These are phyloP conservation scores for Elegia similella DNA, from an alignment of 2,888 invertebrate species.

Conservation along the genomic window DNA sequence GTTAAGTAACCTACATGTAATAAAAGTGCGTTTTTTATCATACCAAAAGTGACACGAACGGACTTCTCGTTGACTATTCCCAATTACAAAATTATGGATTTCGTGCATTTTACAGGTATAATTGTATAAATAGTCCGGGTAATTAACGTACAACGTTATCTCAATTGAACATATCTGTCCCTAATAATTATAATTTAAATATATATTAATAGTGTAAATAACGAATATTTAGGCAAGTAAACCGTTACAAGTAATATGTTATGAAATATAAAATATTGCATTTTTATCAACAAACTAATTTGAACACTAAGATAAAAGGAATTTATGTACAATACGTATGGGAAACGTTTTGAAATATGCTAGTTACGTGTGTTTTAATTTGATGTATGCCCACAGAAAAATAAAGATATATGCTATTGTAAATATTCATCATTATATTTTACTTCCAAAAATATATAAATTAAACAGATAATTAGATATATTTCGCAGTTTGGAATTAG, in stretches of 20 bases:
- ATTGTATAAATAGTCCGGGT: background rate
- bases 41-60: too few relatives aligned
- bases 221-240: constrained; percentile 46
- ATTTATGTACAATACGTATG: constrained; percentile 35
- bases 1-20: too few relatives aligned
- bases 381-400: constrained; percentile 38
- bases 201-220: constrained; percentile 43
- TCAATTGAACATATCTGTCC: constrained; percentile 2
- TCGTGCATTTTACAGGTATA: too few relatives aligned
- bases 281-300: constrained; percentile 39
- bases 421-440: constrained; percentile 39
- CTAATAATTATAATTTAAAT: constrained; percentile 26
- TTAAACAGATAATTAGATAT: constrained; percentile 26
- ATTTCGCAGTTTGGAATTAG: constrained; percentile 15
- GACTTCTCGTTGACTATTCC: too few relatives aligned
- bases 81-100: too few relatives aligned
- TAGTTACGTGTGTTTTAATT: constrained; percentile 21
- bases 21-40: too few relatives aligned
- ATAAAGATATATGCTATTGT: constrained; percentile 38
- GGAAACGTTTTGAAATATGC: constrained; percentile 35
- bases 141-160: background rate
- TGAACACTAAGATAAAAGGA: constrained; percentile 38
- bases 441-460: constrained; percentile 50
- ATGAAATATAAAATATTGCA: constrained; percentile 29
- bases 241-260: constrained; percentile 37